These are phyloP conservation scores for Lycocerus yunnanus DNA, from an alignment of 2,888 invertebrate genomes.

Conservation along the genomic window DNA sequence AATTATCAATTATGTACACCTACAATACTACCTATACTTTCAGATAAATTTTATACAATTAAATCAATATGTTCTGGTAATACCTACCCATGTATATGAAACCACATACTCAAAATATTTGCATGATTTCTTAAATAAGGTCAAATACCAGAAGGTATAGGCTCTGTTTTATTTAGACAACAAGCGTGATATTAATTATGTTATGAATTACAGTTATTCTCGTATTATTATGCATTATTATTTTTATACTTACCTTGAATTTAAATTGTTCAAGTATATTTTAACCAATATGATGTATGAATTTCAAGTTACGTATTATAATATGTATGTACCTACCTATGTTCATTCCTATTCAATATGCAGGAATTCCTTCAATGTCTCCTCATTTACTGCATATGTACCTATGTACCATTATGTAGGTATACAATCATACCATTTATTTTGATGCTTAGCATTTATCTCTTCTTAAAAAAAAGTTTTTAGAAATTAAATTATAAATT, in stretches of 20 bases:
- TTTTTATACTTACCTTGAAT: neutral
- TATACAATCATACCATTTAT: no score
- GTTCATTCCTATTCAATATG: neutral
- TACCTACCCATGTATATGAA: neutral
- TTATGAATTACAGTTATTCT: neutral
- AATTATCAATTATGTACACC: neutral
- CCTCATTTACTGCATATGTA: neutral
- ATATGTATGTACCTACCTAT: no score
- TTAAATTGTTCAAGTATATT: neutral
- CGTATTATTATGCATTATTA: neutral
- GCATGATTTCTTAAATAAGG: neutral
- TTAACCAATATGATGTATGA: neutral
- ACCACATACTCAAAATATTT: neutral
- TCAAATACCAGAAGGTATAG: neutral
- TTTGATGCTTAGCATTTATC: no score
- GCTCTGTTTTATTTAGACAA: neutral
- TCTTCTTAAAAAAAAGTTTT: no score
- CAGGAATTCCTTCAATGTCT: neutral
- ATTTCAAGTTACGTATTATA: neutral
- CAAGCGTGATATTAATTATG: neutral
- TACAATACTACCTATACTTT: neutral
- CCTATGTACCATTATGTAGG: neutral
- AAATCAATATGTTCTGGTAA: neutral
- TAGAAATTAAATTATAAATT: no score
- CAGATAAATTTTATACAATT: neutral